These are phyloP conservation scores for Apomyelois bistriatella DNA, from an alignment of 2,888 invertebrate species.

Conservation along the genomic window DNA sequence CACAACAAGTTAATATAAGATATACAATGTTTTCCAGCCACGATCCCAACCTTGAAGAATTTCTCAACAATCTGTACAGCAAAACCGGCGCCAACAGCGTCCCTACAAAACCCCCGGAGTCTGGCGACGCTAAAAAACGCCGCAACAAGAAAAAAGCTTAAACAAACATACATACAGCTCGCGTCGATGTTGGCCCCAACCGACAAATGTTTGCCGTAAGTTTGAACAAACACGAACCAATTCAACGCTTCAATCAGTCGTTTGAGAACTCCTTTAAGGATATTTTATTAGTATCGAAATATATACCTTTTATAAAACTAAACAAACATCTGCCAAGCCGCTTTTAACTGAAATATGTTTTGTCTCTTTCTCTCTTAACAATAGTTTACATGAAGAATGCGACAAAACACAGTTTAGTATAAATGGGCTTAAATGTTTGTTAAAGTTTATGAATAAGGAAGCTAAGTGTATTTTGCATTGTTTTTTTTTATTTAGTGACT, in stretches of 20 bases:
- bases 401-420: too few species aligned
- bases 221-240: not conserved
- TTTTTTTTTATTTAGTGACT: too few species aligned
- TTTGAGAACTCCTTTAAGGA: not conserved
- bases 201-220: not conserved
- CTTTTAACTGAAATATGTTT: too few species aligned
- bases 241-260: not conserved
- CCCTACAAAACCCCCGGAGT: constrained; percentile 39
- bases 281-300: not conserved
- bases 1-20: too few species aligned
- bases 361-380: too few species aligned
- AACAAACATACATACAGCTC: constrained; percentile 9
- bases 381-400: too few species aligned
- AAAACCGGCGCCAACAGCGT: constrained; percentile 73
- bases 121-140: constrained; percentile 51
- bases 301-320: too few species aligned
- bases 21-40: constrained; percentile 60
- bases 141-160: constrained; percentile 67
- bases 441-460: too few species aligned
- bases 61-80: constrained; percentile 88
- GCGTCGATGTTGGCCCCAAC: not conserved
- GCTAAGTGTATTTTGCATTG: too few species aligned
- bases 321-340: too few species aligned
- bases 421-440: too few species aligned
- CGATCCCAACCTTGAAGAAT: constrained; percentile 89